Evolutionary conservation across 2,113 vertebrate genomes (phyloP), one percentile per base, ranked within the genome.

Genomic region (Nothobranchius furzeri): DNA sequence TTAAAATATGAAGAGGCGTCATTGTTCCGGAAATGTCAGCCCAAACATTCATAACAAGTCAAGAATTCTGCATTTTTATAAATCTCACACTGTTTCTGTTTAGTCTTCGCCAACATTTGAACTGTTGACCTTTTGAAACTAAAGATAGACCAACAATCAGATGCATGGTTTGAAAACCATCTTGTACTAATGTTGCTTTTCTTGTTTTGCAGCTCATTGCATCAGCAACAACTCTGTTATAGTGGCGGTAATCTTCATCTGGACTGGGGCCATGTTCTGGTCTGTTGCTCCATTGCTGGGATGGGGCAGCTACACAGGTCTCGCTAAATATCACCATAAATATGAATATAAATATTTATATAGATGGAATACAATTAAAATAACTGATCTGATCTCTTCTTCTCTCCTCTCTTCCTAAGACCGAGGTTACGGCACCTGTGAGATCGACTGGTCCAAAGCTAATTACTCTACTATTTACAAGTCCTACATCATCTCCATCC

Each of bases 221-320:
- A 94, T 96, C 83, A 93, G 87, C 85, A 90, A 84, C 42, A 90
- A 87, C 85, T 93, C 91, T 35, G 94, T 96, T 12, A 81, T 81
- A 0, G 82, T 93, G 40, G 89, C 92, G 3, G 75, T 96, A 62
- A 68, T 92, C 59, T 93, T 94, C 74, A 94, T 96, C 60, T 97
- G 96, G 95, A 80, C 90, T 15, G 92, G 93, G 70, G 92, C 94
- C 3, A 68, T 91, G 70, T 96, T 96, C 91, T 96, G 95, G 95
- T 95, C 95, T 0, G 87, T 81, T 35, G 94, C 95, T 57, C 95
- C 95, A 0, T 46, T 97, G 54, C 65, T 96, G 35, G 95, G 95
- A 82, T 97, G 95, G 95, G 95, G 95, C 76, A 96, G 95, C 81
- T 96, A 94, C 75, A 96, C 92, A 90, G 95, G 95, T 96, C 84